phyloP scores from a whole-genome alignment of 2,113 vertebrate genomes.

The Paramisgurnus dabryanus region DNA sequence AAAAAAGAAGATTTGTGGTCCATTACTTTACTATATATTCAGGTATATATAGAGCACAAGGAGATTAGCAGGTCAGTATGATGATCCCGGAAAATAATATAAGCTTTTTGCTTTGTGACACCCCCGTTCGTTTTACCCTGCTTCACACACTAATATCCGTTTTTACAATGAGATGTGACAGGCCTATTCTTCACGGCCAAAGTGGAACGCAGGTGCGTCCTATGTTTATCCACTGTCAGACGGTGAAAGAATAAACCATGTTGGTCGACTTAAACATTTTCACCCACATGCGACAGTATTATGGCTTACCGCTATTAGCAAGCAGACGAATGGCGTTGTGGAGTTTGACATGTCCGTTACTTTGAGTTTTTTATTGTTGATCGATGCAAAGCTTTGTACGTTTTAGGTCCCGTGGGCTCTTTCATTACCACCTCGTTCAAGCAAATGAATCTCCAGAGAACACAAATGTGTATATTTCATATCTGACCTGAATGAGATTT shows the following conservation, averaged over 20 bases:
- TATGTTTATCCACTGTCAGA: constrained; percentile 70
- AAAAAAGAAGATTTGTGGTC: constrained; percentile 14
- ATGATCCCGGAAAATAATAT: constrained; percentile 22
- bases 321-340: constrained; percentile 59
- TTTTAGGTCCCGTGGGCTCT: constrained; percentile 64
- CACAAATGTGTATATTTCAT: constrained; percentile 67
- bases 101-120: neutral
- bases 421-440: constrained; percentile 33
- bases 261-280: constrained; percentile 71
- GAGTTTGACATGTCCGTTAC: constrained; percentile 56
- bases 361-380: constrained; percentile 71
- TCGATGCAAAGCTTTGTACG: constrained; percentile 66
- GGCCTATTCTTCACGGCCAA: constrained; percentile 65
- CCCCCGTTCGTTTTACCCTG: constrained; percentile 38
- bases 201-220: constrained; percentile 77
- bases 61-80: constrained; percentile 8
- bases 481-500: constrained; percentile 72
- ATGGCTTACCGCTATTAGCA: constrained; percentile 80
- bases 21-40: neutral
- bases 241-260: constrained; percentile 64
- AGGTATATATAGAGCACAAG: constrained; percentile 8
- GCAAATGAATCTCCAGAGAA: constrained; percentile 35
- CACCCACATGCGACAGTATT: constrained; percentile 69
- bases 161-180: constrained; percentile 30
- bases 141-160: constrained; percentile 14